Evolutionary conservation across 2,113 vertebrate species (phyloP).

Genomic region (Platichthys flesus): DNA sequence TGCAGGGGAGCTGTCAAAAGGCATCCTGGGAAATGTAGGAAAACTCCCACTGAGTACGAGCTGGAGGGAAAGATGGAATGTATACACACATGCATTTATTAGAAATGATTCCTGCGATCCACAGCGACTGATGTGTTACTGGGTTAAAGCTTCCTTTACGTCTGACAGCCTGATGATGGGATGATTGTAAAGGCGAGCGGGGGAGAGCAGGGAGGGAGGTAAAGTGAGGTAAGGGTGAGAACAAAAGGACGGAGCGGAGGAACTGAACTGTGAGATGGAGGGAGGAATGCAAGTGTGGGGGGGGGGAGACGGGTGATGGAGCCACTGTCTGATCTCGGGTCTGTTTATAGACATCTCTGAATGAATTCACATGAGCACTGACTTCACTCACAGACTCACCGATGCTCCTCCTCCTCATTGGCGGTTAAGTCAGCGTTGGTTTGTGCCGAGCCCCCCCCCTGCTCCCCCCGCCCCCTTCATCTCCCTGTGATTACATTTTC

Average conservation of each 20-base stretch:
- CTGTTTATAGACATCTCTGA: slow-evolving; percentile 14
- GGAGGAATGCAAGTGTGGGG: slow-evolving; percentile 8
- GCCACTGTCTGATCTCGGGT: no score
- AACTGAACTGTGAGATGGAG: slow-evolving; percentile 16
- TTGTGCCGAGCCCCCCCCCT: slow-evolving; percentile 15
- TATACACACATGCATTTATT: neutral
- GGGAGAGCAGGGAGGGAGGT: neutral
- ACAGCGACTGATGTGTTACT: neutral
- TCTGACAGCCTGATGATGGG: neutral
- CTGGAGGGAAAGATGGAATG: neutral
- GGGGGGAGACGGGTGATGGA: no score
- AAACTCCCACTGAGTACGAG: neutral
- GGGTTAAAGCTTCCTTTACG: neutral
- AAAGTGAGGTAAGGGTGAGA: slow-evolving; percentile 22
- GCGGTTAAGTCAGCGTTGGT: slow-evolving; percentile 15
- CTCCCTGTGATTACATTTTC: slow-evolving; percentile 68
- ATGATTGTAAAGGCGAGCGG: neutral
- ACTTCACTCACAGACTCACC: slow-evolving; percentile 16
- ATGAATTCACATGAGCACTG: slow-evolving; percentile 24
- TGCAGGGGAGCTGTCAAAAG: neutral
- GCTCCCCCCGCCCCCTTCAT: neutral
- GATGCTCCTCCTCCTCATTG: slow-evolving; percentile 28
- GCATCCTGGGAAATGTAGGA: neutral
- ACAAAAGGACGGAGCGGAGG: slow-evolving; percentile 31
- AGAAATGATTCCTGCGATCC: neutral